Base-by-base conservation (phyloP, 2,888 invertebrate genomes). In the Xestia xanthographa region DNA sequence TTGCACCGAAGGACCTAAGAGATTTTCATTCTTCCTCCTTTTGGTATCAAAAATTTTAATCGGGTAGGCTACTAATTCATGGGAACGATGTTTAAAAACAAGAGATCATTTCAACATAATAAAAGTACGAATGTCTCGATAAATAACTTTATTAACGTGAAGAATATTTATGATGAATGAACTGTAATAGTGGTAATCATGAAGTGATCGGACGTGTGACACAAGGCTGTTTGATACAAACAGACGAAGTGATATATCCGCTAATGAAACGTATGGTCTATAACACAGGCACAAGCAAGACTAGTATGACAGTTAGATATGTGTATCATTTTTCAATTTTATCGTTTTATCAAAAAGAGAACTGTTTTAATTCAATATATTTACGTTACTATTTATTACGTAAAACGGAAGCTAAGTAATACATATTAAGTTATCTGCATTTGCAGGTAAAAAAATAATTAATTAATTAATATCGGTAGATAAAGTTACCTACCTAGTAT, bases 131-230 rank as follows among this genome's bases (percentile, higher is more conserved):
- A 43, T 11, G 26, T 50, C 63, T 53, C 12, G 1, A 26, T 66
- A 43, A 34, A 66, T 50, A 77, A 66, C 34, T 43, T 2, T 73
- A 62, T 43, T 50, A 77, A 53, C 11, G 50, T 67, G 12, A 17
- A 73, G 38, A 69, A 82, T 74, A 82, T 74, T 69, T 66, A 74
- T 79, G 43, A 69, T 72, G 60, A 72, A 75, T 79, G 66, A 83
- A 66, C 69, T 70, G 34, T 60, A 60, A 83, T 79, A 58, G 69
- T 70, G 34, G 50, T 60, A 60, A 83, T 83, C 66, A 38, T 75
- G 29, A 83, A 79, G 67, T 53, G 77, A 83, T 80, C 66, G 71
- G 72, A 79, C 80, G 66, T 69, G 29, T 69, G 75, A 83, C 63
- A 67, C 76, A 81, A 77, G 74, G 75, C 56, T 78, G 63, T 63